A percentile compares a stretch with the other conserved stretches of the same genome.
These are phyloP conservation scores for Sinosuthora webbiana DNA, from an alignment of 2,113 vertebrate species.

Conservation along the genomic window DNA sequence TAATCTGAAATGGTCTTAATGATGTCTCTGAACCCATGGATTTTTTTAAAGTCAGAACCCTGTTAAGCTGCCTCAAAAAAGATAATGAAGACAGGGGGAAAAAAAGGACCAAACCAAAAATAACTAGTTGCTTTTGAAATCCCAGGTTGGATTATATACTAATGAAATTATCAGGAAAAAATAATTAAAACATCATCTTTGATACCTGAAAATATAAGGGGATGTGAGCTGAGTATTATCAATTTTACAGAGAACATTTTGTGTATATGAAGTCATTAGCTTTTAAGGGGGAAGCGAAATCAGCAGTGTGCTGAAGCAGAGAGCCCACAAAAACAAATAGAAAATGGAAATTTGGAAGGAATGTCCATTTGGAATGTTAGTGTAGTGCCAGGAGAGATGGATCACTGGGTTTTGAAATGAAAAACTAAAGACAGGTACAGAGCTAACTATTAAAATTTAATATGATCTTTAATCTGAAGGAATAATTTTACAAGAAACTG, in stretches of 20 bases:
- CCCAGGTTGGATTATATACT: neutral
- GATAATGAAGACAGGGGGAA: neutral
- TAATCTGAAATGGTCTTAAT: neutral
- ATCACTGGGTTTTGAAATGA: neutral
- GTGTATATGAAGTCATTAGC: neutral
- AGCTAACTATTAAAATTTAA: neutral
- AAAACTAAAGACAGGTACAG: neutral
- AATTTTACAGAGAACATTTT: neutral
- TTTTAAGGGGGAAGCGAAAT: conserved; percentile 33
- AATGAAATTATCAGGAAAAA: neutral
- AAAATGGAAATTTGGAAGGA: conserved; percentile 4
- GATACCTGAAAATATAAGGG: neutral
- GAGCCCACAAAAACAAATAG: neutral
- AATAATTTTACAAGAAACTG: neutral
- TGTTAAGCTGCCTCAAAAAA: neutral
- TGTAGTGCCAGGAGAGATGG: neutral
- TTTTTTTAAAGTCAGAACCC: neutral
- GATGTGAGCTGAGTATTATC: neutral
- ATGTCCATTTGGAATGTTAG: too few relatives aligned
- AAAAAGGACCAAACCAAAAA: neutral
- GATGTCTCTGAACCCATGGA: neutral
- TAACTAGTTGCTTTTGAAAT: neutral
- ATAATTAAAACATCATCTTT: neutral
- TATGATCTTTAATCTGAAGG: neutral
- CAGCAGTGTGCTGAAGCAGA: neutral